phyloP scores from a whole-genome alignment of 2,797 vertebrate genomes.

The Trematomus bernacchii region DNA sequence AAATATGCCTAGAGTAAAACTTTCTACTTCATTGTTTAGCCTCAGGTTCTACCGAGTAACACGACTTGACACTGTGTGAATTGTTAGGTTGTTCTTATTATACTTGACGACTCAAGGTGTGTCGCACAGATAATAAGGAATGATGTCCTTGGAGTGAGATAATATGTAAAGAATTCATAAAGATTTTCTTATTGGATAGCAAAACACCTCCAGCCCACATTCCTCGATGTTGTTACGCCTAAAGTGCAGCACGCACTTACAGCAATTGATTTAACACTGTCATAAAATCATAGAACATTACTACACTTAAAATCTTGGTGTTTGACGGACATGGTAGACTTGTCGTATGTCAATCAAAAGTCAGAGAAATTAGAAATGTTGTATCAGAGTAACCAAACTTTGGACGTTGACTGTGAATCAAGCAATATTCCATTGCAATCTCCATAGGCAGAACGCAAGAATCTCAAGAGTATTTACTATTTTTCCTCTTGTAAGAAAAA shows the following conservation, averaged over 20 bases:
- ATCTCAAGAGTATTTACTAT: too few species aligned
- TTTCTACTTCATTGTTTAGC: too few species aligned
- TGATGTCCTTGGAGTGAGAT: conserved; percentile 86
- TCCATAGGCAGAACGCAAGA: too few species aligned
- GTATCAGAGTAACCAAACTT: neutral
- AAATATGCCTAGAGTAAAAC: neutral
- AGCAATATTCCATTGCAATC: neutral
- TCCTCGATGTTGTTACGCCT: conserved; percentile 98
- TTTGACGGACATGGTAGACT: neutral
- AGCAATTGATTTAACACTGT: neutral
- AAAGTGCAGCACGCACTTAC: conserved; percentile 17
- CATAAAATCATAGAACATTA: neutral
- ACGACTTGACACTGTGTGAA: neutral
- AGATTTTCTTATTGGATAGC: conserved; percentile 98
- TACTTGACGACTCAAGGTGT: too few species aligned
- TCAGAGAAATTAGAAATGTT: neutral
- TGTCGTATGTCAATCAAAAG: neutral
- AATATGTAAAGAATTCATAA: conserved; percentile 96
- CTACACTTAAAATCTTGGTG: neutral
- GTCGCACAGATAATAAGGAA: too few species aligned
- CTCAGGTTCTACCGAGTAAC: too few species aligned
- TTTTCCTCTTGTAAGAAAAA: too few species aligned
- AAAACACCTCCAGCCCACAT: conserved; percentile 98
- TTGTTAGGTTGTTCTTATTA: neutral
- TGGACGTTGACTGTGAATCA: neutral